These are phyloP conservation scores for Poeciliopsis prolifica DNA, from an alignment of 2,113 vertebrate genomes.

Conservation along the genomic window DNA sequence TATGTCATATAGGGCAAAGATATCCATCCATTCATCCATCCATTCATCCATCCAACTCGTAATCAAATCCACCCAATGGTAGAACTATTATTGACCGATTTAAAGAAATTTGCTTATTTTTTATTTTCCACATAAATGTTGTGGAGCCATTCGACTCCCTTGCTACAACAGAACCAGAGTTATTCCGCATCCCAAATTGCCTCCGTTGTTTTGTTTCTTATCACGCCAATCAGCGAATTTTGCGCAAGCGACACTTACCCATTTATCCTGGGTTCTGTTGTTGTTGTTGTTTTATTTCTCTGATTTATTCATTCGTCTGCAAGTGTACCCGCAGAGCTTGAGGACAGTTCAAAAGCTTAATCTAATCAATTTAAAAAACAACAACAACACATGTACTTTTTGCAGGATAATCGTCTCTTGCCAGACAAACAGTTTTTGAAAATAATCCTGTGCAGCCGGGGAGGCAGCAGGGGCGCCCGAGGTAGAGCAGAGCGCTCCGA, in stretches of 20 bases:
- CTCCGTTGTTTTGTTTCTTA: not conserved
- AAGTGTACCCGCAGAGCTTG: slow-evolving; percentile 5
- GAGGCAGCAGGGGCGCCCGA: slow-evolving; percentile 23
- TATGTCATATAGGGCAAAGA: not conserved
- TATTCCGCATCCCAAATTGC: not conserved
- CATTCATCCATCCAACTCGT: too few relatives aligned
- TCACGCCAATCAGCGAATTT: not conserved
- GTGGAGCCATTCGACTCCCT: not conserved
- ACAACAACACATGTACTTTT: slow-evolving; percentile 2
- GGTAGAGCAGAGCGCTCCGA: slow-evolving; percentile 21
- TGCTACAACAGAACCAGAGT: not conserved
- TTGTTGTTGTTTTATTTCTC: not conserved
- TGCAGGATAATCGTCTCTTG: slow-evolving; percentile 17
- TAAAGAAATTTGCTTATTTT: not conserved
- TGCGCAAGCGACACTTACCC: not conserved
- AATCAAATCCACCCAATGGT: too few relatives aligned
- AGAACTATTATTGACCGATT: too few relatives aligned
- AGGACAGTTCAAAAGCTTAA: slow-evolving; percentile 12
- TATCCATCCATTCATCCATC: too few relatives aligned
- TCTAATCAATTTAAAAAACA: slow-evolving; percentile 17
- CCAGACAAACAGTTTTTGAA: slow-evolving; percentile 37
- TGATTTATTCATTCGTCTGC: not conserved
- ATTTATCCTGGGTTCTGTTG: not conserved
- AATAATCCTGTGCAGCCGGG: slow-evolving; percentile 42
- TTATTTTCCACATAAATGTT: not conserved